A percentile compares a stretch with the other conserved stretches of the same genome.
These are phyloP conservation scores for Vicugna pacos DNA, from an alignment of 2,113 vertebrate genomes.

Conservation along the genomic window DNA sequence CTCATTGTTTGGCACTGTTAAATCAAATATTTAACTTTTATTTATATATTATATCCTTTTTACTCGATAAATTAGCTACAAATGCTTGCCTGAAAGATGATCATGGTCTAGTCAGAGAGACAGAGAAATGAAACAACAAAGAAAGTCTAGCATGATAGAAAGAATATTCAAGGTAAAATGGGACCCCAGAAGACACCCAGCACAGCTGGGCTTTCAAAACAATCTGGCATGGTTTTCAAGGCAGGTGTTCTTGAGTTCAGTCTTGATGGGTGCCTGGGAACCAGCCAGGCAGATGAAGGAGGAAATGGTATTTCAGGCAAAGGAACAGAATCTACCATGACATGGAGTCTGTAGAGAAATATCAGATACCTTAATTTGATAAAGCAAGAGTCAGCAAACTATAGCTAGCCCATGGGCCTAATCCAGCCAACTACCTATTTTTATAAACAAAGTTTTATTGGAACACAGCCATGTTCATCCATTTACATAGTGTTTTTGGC, in stretches of 20 bases:
- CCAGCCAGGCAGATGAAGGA: background rate
- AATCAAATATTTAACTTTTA: constrained; percentile 7
- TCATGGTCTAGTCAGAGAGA: background rate
- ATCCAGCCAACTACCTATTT: background rate
- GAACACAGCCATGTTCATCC: background rate
- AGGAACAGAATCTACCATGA: background rate
- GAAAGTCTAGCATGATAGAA: background rate
- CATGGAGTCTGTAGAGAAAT: background rate
- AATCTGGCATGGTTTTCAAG: background rate
- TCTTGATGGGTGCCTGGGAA: background rate
- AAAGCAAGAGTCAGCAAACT: background rate
- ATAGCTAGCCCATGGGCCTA: background rate
- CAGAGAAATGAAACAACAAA: background rate
- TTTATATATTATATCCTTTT: background rate
- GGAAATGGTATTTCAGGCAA: background rate
- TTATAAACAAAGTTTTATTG: background rate
- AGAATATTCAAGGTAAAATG: background rate
- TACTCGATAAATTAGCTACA: background rate
- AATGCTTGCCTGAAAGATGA: background rate
- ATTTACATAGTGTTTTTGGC: background rate
- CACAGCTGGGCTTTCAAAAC: background rate
- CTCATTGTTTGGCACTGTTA: background rate
- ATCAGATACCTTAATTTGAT: background rate
- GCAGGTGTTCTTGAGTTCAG: background rate
- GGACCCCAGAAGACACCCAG: background rate